Conservation (phyloP, 2,888 invertebrate genomes). For the Amblyjoppa fuscipennis region DNA sequence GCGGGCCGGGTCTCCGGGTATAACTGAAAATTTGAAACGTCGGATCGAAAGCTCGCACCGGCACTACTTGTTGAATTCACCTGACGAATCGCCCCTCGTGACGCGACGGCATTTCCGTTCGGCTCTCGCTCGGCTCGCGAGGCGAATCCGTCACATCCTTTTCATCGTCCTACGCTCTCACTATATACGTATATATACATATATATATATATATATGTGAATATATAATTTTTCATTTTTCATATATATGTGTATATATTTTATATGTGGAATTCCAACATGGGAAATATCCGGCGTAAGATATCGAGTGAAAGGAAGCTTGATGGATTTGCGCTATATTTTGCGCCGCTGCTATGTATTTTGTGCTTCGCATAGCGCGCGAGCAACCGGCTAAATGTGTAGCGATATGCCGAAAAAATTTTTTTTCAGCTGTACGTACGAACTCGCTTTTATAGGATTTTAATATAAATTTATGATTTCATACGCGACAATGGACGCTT, state of each 20-base stretch:
- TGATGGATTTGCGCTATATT: slow-evolving; percentile 44
- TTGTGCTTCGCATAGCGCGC: slow-evolving; percentile 5
- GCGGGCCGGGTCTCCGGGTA: slow-evolving; percentile 9
- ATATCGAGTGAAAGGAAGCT: slow-evolving; percentile 51
- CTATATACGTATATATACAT: slow-evolving; percentile 16
- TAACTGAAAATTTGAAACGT: slow-evolving; percentile 49
- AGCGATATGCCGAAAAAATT: neutral
- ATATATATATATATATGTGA: neutral
- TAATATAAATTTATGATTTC: slow-evolving; percentile 42
- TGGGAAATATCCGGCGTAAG: neutral
- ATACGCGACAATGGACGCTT: slow-evolving; percentile 11
- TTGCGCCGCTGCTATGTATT: neutral
- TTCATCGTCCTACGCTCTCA: slow-evolving; percentile 42
- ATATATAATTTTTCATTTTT: neutral
- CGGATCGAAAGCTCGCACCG: slow-evolving; percentile 16
- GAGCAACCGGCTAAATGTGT: neutral
- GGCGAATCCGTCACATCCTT: slow-evolving; percentile 59
- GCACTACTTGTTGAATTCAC: slow-evolving; percentile 68
- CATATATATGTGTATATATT: neutral
- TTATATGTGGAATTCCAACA: neutral
- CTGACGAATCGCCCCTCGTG: slow-evolving; percentile 69
- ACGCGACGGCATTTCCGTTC: slow-evolving; percentile 66
- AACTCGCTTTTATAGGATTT: slow-evolving; percentile 44
- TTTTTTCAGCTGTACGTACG: neutral
- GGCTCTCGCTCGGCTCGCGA: slow-evolving; percentile 7